Conservation (phyloP, 1,140 invertebrate genomes). For the Drosophila pseudoobscura region DNA sequence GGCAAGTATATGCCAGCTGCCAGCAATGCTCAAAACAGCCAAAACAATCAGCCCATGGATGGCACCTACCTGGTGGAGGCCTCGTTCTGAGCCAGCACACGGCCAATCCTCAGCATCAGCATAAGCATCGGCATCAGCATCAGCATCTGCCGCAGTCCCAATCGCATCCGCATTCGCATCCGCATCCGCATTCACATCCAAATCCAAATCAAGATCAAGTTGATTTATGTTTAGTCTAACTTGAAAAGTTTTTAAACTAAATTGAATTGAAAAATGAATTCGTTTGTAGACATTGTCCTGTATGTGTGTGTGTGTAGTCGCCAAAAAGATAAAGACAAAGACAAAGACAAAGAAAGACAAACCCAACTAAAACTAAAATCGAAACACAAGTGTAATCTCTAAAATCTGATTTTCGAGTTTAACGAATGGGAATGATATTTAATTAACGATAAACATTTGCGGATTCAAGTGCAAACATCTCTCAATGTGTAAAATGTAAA, state of each 20-base stretch:
- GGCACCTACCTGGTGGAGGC: conserved; percentile 92
- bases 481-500: conserved; percentile 57
- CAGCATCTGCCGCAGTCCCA: conserved; percentile 6
- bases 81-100: conserved; percentile 85
- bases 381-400: conserved; percentile 62
- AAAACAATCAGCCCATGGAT: conserved; percentile 90
- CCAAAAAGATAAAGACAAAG: conserved; percentile 24
- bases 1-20: conserved; percentile 93
- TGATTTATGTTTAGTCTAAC: conserved; percentile 74
- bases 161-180: conserved; percentile 7
- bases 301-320: conserved; percentile 29
- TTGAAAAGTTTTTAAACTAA: conserved; percentile 77
- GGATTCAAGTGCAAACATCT: conserved; percentile 48
- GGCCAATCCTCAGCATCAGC: neutral
- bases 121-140: conserved; percentile 10
- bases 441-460: conserved; percentile 57
- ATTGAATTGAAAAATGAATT: conserved; percentile 55
- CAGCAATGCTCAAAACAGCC: conserved; percentile 89
- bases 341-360: conserved; percentile 19
- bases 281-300: conserved; percentile 60
- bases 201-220: conserved; percentile 38
- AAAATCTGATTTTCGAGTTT: conserved; percentile 76
- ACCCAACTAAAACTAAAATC: conserved; percentile 18
- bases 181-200: conserved; percentile 19
- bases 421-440: conserved; percentile 44